Evolutionary conservation across 1,140 invertebrate species (phyloP), one percentile per base, ranked within the genome.

Genomic region (Melanaphis sacchari): DNA sequence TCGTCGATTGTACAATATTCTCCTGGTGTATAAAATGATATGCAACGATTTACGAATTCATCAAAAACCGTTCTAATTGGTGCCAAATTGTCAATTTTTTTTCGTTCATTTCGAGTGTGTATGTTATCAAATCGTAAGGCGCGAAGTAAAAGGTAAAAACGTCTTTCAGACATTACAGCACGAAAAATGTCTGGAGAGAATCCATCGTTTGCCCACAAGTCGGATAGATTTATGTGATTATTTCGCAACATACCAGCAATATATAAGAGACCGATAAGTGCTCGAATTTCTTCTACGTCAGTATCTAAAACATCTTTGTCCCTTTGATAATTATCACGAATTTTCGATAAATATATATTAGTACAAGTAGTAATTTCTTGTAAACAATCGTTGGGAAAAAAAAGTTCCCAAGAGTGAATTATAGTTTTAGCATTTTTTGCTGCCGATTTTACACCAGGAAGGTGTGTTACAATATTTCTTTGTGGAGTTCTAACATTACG

Each of bases 31-130:
- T 59, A 59, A 59, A 59, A 59, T 59, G 26, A 59, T 59, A 94
- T 94, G 88, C 94, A 95, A 85, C 94, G 94, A 21, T 94, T 49
- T 91, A 94, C 94, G 93, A 95, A 95, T 26, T 94, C 66, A 38
- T 95, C 94, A 93, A 94, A 95, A 66, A 95, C 36, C 93, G 95
- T 94, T 59, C 54, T 59, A 59, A 54, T 59, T 59, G 54, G 54
- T 59, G 54, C 54, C 54, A 59, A 59, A 59, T 88, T 94, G 94
- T 94, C 90, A 94, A 94, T 91, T 95, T 94, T 90, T 95, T 89
- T 93, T 41, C 95, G 26, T 59, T 59, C 54, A 59, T 59, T 59
- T 59, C 54, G 54, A 59, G 54, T 59, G 54, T 59, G 54, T 59
- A 59, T 59, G 54, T 59, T 59, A 59, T 59, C 54, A 59, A 59